Evolutionary conservation across 2,797 vertebrate genomes (phyloP).

Genomic region (Etheostoma perlongum): DNA sequence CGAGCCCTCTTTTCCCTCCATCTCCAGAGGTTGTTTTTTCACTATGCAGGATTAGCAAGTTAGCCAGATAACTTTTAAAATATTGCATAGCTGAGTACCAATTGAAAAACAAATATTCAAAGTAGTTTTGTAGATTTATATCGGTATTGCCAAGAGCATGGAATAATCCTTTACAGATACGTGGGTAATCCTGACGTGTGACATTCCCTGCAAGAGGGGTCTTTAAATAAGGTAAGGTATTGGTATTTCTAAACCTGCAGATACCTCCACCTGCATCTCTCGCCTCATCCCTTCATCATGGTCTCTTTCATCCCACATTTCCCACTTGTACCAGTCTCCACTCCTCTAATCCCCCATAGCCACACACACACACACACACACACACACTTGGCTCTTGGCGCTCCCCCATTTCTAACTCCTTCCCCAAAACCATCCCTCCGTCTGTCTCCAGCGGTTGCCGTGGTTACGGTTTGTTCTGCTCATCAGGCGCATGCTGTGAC

Average conservation of each 20-base stretch:
- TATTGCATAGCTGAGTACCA: constrained; percentile 23
- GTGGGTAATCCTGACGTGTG: not conserved
- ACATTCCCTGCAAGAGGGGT: constrained; percentile 7
- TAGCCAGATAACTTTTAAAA: constrained; percentile 37
- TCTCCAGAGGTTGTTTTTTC: constrained; percentile 22
- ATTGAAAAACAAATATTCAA: constrained; percentile 39
- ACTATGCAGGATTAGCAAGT: constrained; percentile 54
- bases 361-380: not conserved
- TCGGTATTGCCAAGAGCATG: not conserved
- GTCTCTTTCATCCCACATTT: constrained; percentile 18
- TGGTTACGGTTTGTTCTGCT: constrained; percentile 79
- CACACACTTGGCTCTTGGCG: constrained; percentile 22
- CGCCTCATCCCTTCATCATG: not conserved
- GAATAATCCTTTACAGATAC: constrained; percentile 22
- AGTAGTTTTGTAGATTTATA: constrained; percentile 22
- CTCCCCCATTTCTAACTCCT: constrained; percentile 15
- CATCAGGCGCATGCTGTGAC: constrained; percentile 75
- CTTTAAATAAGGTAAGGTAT: not conserved
- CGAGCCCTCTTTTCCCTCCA: not conserved
- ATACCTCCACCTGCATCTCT: not conserved
- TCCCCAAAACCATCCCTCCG: constrained; percentile 51
- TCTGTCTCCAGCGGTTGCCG: constrained; percentile 73
- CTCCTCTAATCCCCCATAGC: constrained; percentile 19
- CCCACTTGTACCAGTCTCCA: constrained; percentile 11
- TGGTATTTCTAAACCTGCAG: constrained; percentile 10